Evolutionary conservation across 2,888 invertebrate genomes (phyloP).

Genomic region (Monopis laevigella): DNA sequence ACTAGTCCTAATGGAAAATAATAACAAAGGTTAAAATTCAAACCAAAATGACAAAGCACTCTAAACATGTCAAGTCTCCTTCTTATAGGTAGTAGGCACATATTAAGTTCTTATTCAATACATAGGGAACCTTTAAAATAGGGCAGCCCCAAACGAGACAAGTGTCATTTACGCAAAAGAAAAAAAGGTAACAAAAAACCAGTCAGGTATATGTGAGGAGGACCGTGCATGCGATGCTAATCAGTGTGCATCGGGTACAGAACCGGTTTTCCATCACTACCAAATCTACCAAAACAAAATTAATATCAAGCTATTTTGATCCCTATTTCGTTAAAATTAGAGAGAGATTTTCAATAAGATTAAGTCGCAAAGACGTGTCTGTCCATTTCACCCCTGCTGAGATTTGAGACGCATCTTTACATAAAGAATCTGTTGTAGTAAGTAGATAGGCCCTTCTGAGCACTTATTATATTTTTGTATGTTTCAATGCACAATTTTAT

Average conservation of each 20-base stretch:
- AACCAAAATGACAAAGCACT: too few relatives aligned
- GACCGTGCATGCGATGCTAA: constrained; percentile 39
- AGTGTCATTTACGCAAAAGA: constrained; percentile 53
- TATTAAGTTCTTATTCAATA: too few relatives aligned
- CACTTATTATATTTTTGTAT: too few relatives aligned
- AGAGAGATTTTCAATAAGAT: background rate
- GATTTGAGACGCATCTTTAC: constrained; percentile 48
- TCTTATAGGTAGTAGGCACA: too few relatives aligned
- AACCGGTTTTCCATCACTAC: constrained; percentile 42
- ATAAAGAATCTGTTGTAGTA: too few relatives aligned
- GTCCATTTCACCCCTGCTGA: constrained; percentile 33
- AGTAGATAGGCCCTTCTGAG: too few relatives aligned
- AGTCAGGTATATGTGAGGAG: constrained; percentile 38
- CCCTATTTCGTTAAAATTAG: constrained; percentile 25
- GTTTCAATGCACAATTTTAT: too few relatives aligned
- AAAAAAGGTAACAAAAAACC: constrained; percentile 48
- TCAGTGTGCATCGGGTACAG: constrained; percentile 41
- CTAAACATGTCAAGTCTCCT: too few relatives aligned
- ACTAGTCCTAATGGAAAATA: too few relatives aligned
- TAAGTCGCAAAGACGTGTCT: constrained; percentile 6
- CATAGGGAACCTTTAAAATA: constrained; percentile 29
- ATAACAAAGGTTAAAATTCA: too few relatives aligned
- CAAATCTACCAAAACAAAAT: constrained; percentile 28
- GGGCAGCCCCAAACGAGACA: constrained; percentile 53
- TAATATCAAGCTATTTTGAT: constrained; percentile 32